Percentiles rank a stretch among this genome's conserved stretches.
Conservation (phyloP, 35 echinoderm and acorn worm genomes). For the Holothuria glaberrima region DNA sequence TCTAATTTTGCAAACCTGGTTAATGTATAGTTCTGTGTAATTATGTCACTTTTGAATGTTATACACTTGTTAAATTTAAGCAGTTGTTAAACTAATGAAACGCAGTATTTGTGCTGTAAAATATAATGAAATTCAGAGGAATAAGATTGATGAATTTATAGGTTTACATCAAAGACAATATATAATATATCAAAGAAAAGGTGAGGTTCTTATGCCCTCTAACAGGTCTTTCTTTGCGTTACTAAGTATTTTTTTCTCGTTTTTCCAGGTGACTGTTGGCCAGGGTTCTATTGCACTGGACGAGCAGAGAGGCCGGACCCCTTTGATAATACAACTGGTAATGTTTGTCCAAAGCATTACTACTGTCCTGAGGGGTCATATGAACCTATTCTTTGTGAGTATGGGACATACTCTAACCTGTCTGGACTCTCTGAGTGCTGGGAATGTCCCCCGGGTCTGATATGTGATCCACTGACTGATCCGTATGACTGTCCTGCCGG, state of each 20-base stretch:
- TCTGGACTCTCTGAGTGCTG: conserved; percentile 76
- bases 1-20: too few relatives aligned
- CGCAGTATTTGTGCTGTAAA: too few relatives aligned
- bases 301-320: conserved; percentile 76
- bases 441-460: conserved; percentile 65
- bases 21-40: too few relatives aligned
- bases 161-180: too few relatives aligned
- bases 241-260: neutral
- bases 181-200: too few relatives aligned
- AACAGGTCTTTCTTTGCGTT: neutral
- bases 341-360: conserved; percentile 71
- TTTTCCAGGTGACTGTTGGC: conserved; percentile 71
- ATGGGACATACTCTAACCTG: conserved; percentile 75
- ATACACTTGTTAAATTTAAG: too few relatives aligned
- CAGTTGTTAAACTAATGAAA: too few relatives aligned
- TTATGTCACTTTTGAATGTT: too few relatives aligned
- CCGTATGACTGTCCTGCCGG: conserved; percentile 89
- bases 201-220: neutral
- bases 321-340: conserved; percentile 80
- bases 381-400: conserved; percentile 57
- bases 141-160: too few relatives aligned
- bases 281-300: conserved; percentile 81
- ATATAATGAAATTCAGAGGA: too few relatives aligned
- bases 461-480: conserved; percentile 83
- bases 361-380: conserved; percentile 77